Base-by-base conservation (phyloP, 2,113 vertebrate genomes). In the Oreochromis aureus region DNA sequence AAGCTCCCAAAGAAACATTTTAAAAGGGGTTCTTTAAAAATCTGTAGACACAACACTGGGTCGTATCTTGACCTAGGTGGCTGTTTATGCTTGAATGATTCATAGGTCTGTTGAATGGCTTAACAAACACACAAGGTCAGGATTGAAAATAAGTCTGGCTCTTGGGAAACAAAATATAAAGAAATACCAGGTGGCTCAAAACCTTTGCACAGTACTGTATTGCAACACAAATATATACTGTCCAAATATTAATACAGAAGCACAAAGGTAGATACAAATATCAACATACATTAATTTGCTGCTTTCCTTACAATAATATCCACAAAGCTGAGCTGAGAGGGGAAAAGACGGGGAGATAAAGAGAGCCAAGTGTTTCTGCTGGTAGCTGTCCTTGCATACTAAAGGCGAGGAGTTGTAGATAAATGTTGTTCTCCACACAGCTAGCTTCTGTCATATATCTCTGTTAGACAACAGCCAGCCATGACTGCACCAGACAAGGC, bases 401-500 rank as follows among this genome's bases (percentile, higher is more conserved):
- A 90, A 91, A 87, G 85, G 41, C 32, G 84, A 27, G n/a, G 48
- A 32, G n/a, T 34, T 44, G 36, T 36, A 87, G 95, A 95, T 93
- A 91, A 94, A 94, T 93, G 91, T 88, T 92, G 83, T 85, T 93
- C 87, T 93, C 89, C 89, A 87, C 91, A 73, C 87, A 63, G 86
- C 90, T 46, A 22, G 69, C 86, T 30, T 87, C 93, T 27, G 87
- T 89, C 92, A 95, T 94, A 95, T 84, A 93, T 94, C 94, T 95
- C 88, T 59, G 89, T 94, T 93, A 92, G 81, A 66, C 87, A 79
- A 82, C 86, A 89, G 91, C 82, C 88, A 92, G 87, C 89, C 90
- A 91, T 89, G 89, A 82, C 78, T 87, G 91, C 94, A 87, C 80
- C 85, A 92, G 88, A 87, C 93, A 93, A 95, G 93, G 93, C 91